Evolutionary conservation across 1,140 invertebrate species (phyloP), one percentile per base, ranked within the genome.

Genomic region (Cyphomyrmex costatus): DNA sequence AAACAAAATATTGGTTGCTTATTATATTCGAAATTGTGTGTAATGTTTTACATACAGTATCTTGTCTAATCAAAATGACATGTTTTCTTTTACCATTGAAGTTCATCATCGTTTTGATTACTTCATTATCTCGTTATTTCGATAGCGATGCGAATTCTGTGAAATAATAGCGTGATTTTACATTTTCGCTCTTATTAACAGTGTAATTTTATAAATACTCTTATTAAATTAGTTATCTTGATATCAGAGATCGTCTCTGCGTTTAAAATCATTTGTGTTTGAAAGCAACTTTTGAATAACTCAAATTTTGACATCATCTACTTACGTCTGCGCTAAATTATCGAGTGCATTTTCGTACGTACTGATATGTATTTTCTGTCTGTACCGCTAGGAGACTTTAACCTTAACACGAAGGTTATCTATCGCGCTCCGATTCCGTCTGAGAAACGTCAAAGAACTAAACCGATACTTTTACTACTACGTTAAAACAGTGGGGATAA

Each of bases 361-460:
- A 56, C 6, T 6, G 8, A 74, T 12, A 71, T 6, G 30, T 58
- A 33, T 58, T 58, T 71, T 71, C 78, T 56, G 49, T 42, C 10
- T 56, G 49, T 7, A 19, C 0, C 21, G 27, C 7, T 68, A 68
- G 33, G 33, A 71, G 68, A 33, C 79, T 83, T 80, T 83, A 83
- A 83, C 53, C 79, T 83, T 46, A 74, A 83, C 36, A 74, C 68
- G 79, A 74, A 83, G 68, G 68, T 83, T 83, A 74, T 83, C 79
- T 83, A 74, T 83, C 56, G 79, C 53, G 66, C 42, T 83, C 79
- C 68, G 79, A 83, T 83, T 83, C 68, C 53, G 53, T 7, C 5
- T 3, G 12, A 61, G 79, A 83, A 73, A 74, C 24, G 27, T 58
- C 78, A 82, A 19, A 71, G 65, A 70, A 53, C 42, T 24, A 21